Base-by-base conservation (phyloP, 1,140 invertebrate genomes). In the Orchestia grillus region DNA sequence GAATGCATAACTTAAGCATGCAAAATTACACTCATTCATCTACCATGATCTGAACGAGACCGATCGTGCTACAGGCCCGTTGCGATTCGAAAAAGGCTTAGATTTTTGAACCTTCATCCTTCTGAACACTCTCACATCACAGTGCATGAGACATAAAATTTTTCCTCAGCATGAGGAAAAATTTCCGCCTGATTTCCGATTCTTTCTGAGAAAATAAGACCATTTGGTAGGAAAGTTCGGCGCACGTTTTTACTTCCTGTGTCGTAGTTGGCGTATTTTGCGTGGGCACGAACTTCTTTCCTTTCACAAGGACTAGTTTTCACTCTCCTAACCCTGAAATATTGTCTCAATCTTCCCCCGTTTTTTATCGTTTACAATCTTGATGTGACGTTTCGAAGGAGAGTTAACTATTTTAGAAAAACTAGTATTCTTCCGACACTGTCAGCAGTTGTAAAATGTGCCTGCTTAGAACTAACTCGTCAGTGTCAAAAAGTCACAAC, bases 111-210 rank as follows among this genome's bases (percentile, higher is more conserved):
- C 19, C 44, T 41, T 43, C 44, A 44, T 91, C 88, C 88, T 44
- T 42, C 88, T 41, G 44, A 41, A 91, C 44, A 41, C 44, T 91
- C 88, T 91, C 88, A 91, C 88, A 91, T 91, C 88, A 91, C 23
- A 91, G 88, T 91, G 19, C 88, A 42, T 42, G 3, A 91, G 88
- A 42, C 88, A 41, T 91, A 91, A 91, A 91, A 91, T 91, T 91
- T 91, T 41, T 91, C 41, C 44, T 19, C 88, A 11, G 88, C 41
- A 91, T 91, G 23, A 42, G n/a, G n/a, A n/a, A n/a, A n/a, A n/a
- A n/a, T 41, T 41, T 42, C 19, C 88, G 88, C 88, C 41, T 91
- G 88, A 91, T 91, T 91, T 44, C 88, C 88, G 42, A 91, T 91
- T 44, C 88, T 41, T 91, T 91, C 41, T 42, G 44, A 91, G 88